phyloP scores from a whole-genome alignment of 1,140 invertebrate genomes.

The Triops cancriformis region DNA sequence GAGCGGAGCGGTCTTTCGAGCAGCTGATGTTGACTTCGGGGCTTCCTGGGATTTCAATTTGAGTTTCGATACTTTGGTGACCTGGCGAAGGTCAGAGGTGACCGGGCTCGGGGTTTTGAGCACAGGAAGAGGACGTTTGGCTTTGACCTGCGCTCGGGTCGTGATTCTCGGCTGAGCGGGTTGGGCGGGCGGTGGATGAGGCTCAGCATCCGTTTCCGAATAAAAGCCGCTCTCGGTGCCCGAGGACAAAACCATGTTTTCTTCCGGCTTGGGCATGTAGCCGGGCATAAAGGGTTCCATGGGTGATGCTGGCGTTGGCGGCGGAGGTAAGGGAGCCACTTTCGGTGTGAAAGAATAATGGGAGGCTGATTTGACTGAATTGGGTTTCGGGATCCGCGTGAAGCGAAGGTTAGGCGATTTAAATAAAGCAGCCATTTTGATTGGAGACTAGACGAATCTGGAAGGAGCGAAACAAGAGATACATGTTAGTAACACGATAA shows the following conservation, averaged over 20 bases:
- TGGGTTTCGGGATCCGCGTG: neutral
- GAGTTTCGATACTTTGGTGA: neutral
- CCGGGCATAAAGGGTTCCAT: neutral
- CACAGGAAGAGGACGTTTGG: neutral
- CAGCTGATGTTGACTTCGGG: neutral
- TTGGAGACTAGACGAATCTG: conserved; percentile 7
- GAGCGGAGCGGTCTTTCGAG: neutral
- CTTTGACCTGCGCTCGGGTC: neutral
- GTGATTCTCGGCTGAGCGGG: neutral
- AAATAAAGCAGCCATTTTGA: conserved; percentile 14
- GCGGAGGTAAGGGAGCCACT: neutral
- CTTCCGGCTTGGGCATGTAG: neutral
- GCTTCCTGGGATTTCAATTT: neutral
- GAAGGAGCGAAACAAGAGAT: neutral
- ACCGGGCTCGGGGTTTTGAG: neutral
- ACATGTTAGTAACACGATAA: neutral
- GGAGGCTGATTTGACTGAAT: neutral
- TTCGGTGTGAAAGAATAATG: neutral
- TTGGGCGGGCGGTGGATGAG: neutral
- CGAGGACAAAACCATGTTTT: neutral
- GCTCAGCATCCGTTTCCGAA: neutral
- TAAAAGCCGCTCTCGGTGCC: neutral
- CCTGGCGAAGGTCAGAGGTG: neutral
- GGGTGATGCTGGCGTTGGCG: neutral
- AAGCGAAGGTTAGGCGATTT: neutral